Conservation (phyloP, 2,113 vertebrate species). For the Megaceryle torquata region DNA sequence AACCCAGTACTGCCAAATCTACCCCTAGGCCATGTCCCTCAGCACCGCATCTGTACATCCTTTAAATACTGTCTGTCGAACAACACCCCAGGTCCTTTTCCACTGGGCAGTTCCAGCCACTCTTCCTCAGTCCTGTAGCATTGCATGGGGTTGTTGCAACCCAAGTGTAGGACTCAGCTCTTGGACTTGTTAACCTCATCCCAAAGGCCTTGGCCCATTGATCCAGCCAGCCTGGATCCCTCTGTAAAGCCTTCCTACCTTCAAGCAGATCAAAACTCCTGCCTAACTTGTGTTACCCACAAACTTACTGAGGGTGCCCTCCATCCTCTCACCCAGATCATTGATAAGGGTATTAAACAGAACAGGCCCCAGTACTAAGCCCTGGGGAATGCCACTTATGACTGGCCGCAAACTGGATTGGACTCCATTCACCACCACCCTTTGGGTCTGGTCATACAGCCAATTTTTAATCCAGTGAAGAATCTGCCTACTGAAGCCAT, state of each 20-base stretch:
- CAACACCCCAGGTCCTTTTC: no score
- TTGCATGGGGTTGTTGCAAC: neutral
- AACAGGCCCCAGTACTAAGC: neutral
- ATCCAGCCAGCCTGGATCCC: neutral
- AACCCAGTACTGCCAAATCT: neutral
- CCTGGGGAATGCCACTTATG: neutral
- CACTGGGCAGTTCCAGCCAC: neutral
- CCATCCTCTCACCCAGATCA: neutral
- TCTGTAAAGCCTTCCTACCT: neutral
- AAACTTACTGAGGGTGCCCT: neutral
- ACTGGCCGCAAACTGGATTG: neutral
- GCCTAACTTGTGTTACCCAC: neutral
- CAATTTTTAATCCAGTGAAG: neutral
- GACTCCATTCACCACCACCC: neutral
- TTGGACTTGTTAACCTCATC: neutral
- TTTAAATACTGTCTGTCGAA: no score
- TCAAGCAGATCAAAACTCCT: neutral
- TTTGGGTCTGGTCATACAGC: neutral
- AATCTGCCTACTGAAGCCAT: neutral
- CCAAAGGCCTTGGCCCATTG: neutral
- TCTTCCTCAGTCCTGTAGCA: no score
- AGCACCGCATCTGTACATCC: neutral
- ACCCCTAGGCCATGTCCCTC: neutral
- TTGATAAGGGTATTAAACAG: neutral
- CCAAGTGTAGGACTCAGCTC: neutral